Base-by-base conservation (phyloP, 2,797 vertebrate species). In the Distichodus sexfasciatus region DNA sequence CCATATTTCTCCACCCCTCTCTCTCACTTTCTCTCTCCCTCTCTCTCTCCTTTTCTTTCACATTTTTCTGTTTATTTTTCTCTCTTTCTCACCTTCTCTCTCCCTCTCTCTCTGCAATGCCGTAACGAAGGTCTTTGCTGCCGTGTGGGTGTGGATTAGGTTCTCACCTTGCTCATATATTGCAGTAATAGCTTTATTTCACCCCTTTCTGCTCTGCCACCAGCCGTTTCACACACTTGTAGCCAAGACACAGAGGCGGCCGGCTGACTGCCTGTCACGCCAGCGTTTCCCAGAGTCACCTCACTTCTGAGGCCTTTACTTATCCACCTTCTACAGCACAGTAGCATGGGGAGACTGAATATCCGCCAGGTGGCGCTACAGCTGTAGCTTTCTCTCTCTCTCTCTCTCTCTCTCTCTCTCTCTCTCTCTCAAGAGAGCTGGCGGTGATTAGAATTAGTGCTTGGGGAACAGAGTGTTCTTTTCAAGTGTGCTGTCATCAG, bases 41-140 rank as follows among this genome's bases (percentile, higher is more conserved):
- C 2, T 41, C 10, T 44, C 21, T 35, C 50, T 28, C 5, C n/a
- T n/a, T n/a, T n/a, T n/a, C n/a, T n/a, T n/a, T n/a, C n/a, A n/a
- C n/a, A n/a, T n/a, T n/a, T n/a, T n/a, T n/a, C n/a, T n/a, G n/a
- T n/a, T n/a, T n/a, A n/a, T n/a, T 44, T 28, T 26, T 12, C 28
- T 33, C 12, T 54, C 28, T 54, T 11, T n/a, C 15, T 46, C 15
- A n/a, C n/a, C 5, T 29, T 21, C 36, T 84, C 76, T 55, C 74
- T 65, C 64, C 40, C 44, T 69, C 69, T 76, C 61, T 65, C 63
- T 31, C 40, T 53, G 41, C 46, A 43, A 26, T n/a, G 40, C 3
- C 6, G 4, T 86, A 89, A 88, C 87, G 81, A 86, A 84, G 57
- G 81, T 81, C 69, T 86, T 26, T 23, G 78, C 71, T 79, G 81